Evolutionary conservation across 2,113 vertebrate species (phyloP).

Genomic region (Epinephelus fuscoguttatus): DNA sequence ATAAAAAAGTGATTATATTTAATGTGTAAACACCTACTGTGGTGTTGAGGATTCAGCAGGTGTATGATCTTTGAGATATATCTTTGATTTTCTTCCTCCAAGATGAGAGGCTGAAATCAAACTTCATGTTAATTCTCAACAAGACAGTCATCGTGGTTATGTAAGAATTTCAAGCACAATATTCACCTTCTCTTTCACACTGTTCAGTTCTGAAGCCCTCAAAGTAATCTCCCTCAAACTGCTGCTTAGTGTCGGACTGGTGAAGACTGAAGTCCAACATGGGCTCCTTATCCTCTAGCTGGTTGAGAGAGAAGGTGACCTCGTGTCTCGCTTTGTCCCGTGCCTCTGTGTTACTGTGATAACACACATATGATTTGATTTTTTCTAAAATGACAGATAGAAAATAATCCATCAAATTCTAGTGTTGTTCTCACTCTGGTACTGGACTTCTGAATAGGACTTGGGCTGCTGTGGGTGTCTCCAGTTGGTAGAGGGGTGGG

Average conservation of each 20-base stretch:
- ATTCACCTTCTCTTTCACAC: conserved; percentile 43
- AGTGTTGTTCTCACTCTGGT: conserved; percentile 76
- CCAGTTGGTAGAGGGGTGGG: conserved; percentile 47
- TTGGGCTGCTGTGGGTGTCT: conserved; percentile 44
- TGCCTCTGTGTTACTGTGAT: conserved; percentile 46
- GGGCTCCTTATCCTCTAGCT: conserved; percentile 28
- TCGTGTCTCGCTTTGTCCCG: not conserved
- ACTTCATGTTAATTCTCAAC: not conserved
- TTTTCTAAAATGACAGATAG: not conserved
- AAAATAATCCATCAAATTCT: conserved; percentile 2
- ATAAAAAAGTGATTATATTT: not conserved
- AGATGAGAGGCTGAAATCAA: conserved; percentile 50
- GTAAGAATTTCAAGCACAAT: not conserved
- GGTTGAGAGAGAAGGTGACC: conserved; percentile 37
- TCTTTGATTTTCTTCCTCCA: conserved; percentile 51
- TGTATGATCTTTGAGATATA: conserved; percentile 56
- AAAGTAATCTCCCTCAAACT: conserved; percentile 59
- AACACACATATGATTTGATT: not conserved
- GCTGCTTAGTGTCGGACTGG: conserved; percentile 44
- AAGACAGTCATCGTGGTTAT: not conserved
- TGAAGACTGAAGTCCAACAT: conserved; percentile 45
- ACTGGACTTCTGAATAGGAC: conserved; percentile 73
- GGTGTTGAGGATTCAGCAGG: conserved; percentile 27
- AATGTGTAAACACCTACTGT: conserved; percentile 58
- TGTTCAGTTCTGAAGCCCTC: conserved; percentile 51